phyloP scores from a whole-genome alignment of 2,113 vertebrate species.

The Rhodinocichla rosea region DNA sequence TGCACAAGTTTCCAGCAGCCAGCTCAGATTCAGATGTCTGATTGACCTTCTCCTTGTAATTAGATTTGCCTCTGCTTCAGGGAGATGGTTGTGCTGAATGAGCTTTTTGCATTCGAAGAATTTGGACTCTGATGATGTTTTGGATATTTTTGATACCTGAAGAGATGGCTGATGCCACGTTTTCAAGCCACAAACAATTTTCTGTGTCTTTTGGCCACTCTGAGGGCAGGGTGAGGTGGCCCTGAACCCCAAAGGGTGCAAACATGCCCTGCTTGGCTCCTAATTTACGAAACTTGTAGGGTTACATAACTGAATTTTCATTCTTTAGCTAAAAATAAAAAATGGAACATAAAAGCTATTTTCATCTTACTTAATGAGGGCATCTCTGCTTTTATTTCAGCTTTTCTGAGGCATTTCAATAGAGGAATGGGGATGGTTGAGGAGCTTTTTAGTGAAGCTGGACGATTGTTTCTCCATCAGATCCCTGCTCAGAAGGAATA shows the following conservation, averaged over 20 bases:
- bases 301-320: slow-evolving; percentile 64
- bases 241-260: background rate
- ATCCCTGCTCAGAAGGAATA: background rate
- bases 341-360: slow-evolving; percentile 73
- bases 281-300: background rate
- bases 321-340: slow-evolving; percentile 71
- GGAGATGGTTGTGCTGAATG: background rate
- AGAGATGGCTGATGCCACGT: background rate
- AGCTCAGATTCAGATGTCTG: background rate
- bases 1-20: background rate
- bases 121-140: background rate
- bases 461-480: background rate
- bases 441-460: background rate
- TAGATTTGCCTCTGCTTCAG: background rate
- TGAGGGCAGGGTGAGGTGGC: background rate
- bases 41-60: background rate
- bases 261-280: background rate
- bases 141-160: background rate
- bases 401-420: slow-evolving; percentile 21
- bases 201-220: background rate
- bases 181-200: background rate
- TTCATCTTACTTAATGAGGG: slow-evolving; percentile 70
- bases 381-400: slow-evolving; percentile 60
- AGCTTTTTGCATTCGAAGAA: background rate
- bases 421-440: background rate